Conservation (phyloP, 2,888 invertebrate species). For the Micoletzkya japonica region DNA sequence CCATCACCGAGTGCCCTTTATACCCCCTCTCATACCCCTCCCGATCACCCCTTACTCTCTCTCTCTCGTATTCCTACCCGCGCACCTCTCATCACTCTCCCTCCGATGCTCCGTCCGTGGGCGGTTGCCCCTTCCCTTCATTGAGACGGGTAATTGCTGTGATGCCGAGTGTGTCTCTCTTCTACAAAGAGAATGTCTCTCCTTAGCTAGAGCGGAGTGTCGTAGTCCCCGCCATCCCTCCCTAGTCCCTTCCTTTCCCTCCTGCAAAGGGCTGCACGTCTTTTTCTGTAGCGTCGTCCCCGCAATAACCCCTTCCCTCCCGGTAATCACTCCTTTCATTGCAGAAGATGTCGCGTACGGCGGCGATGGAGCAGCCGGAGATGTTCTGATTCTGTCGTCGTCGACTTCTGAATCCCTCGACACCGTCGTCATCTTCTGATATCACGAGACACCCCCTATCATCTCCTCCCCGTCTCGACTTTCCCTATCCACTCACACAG, state of each 20-base stretch:
- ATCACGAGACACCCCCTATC: neutral
- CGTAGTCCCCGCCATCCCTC: neutral
- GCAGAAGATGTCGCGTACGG: conserved; percentile 26
- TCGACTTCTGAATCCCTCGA: too few relatives aligned
- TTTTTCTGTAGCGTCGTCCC: too few relatives aligned
- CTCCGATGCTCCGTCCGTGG: too few relatives aligned
- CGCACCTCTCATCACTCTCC: too few relatives aligned
- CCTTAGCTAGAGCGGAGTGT: too few relatives aligned
- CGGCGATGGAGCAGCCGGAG: conserved; percentile 13
- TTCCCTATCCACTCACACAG: neutral
- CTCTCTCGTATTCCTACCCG: conserved; percentile 15
- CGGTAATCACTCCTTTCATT: too few relatives aligned
- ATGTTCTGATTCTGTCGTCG: conserved; percentile 11
- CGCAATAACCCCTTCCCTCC: too few relatives aligned
- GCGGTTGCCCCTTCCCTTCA: neutral
- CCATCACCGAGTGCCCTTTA: neutral
- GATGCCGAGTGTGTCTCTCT: too few relatives aligned
- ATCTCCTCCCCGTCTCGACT: neutral
- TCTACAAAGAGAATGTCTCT: too few relatives aligned
- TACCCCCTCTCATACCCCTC: neutral
- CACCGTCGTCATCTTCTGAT: neutral
- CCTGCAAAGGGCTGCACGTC: too few relatives aligned
- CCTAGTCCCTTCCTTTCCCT: neutral
- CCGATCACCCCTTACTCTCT: neutral
- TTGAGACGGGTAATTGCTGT: neutral